A percentile compares a stretch with the other conserved stretches of the same genome.
These are phyloP conservation scores for Cherax destructor DNA, from an alignment of 1,140 invertebrate genomes.

Conservation along the genomic window DNA sequence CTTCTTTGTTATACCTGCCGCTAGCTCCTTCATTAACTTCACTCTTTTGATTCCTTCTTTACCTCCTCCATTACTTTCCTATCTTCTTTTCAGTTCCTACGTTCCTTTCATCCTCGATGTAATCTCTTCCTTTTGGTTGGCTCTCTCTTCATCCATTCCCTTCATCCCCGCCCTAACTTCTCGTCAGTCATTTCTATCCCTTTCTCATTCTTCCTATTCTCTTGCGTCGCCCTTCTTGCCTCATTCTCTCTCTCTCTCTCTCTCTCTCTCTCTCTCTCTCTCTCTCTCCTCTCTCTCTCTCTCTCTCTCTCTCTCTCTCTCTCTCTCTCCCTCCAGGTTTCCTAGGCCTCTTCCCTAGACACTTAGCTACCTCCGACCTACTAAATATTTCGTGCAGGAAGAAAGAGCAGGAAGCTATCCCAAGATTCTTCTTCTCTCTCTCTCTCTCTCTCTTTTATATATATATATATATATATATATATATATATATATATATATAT, in stretches of 20 bases:
- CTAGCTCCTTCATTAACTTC: neutral
- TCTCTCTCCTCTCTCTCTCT: neutral
- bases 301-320: neutral
- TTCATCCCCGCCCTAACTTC: neutral
- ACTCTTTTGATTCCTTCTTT: neutral
- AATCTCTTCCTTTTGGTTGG: too few species aligned
- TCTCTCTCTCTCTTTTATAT: too few species aligned
- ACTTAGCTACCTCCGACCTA: constrained; percentile 4
- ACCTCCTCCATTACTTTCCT: too few species aligned
- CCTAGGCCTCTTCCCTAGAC: neutral
- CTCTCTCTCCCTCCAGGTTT: neutral
- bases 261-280: neutral
- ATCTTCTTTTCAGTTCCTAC: too few species aligned
- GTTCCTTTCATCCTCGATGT: too few species aligned
- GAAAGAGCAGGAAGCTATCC: neutral
- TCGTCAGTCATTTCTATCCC: neutral
- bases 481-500: too few species aligned
- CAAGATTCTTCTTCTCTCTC: too few species aligned
- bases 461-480: too few species aligned
- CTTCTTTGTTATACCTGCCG: too few species aligned
- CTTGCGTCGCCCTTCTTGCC: neutral
- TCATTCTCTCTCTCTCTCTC: neutral
- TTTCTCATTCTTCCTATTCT: neutral
- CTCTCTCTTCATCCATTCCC: too few species aligned
- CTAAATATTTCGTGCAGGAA: constrained; percentile 34